Base-by-base conservation (phyloP, 2,113 vertebrate species). In the Callipepla squamata region DNA sequence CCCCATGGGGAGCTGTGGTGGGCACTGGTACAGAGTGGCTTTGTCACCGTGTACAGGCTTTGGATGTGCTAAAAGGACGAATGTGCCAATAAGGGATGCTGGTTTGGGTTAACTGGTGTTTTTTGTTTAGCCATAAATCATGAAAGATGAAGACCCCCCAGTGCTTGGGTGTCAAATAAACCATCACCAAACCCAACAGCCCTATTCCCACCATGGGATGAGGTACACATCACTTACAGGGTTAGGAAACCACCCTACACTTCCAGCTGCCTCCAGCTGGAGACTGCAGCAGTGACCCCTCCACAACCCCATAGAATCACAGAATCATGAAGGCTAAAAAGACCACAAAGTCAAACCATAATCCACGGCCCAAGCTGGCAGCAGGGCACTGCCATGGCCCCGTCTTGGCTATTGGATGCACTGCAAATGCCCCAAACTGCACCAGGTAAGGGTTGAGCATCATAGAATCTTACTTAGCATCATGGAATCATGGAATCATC, bases 1-100 rank as follows among this genome's bases (percentile, higher is more conserved):
- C 53, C 53, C 53, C 30, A 57, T 57, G 53, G 53, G 6, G 9
- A 30, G 7, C 16, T 1, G 0, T 0, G 9, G 13, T 0, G 1
- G 76, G 34, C 22, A 21, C 5, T 0, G 1, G 53, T 63, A n/a
- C 30, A 3, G 32, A 34, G 4, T 22, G 3, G 0, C 20, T 2
- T 73, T 11, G 45, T n/a, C 57, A 23, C 36, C 18, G 8, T 0
- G 0, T 1, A 1, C 28, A 28, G 7, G 78, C 5, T 36, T 6
- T 44, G 40, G 30, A 5, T 5, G 59, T 0, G 0, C 1, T 5
- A 30, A 23, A 30, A 57, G 20, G 13, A 23, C 36, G 40, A 42
- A 38, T 55, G 48, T 23, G 94, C 45, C 77, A 6, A 2, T 0
- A 2, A 18, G 3, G 4, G 28, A 13, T 22, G 58, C 17, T 72